These are phyloP conservation scores for Cettia cetti DNA, from an alignment of 2,113 vertebrate genomes.

Conservation along the genomic window DNA sequence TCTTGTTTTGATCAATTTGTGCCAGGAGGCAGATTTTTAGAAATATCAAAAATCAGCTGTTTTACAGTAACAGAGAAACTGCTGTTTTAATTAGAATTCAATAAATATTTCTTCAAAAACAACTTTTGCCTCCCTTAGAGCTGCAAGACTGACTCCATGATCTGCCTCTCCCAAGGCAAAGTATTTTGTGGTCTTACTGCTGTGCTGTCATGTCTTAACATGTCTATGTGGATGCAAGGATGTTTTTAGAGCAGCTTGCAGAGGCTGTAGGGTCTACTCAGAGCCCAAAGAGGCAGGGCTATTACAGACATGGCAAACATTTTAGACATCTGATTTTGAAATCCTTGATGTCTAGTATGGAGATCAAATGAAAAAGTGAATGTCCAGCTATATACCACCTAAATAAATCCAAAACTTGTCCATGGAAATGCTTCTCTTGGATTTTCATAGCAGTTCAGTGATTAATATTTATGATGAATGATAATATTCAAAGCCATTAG, in stretches of 20 bases:
- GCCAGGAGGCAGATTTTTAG: neutral
- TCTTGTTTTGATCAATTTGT: neutral
- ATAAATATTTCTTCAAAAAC: neutral
- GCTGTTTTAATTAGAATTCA: neutral
- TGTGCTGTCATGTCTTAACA: neutral
- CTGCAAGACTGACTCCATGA: neutral
- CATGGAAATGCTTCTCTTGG: neutral
- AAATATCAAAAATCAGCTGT: neutral
- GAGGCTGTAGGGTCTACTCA: neutral
- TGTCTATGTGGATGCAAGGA: neutral
- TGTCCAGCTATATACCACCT: neutral
- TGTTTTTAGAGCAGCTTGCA: slow-evolving; percentile 21
- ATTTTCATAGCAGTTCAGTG: neutral
- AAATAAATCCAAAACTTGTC: neutral
- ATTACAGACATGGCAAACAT: slow-evolving; percentile 6
- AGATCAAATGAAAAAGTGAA: neutral
- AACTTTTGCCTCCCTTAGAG: neutral
- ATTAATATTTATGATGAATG: neutral
- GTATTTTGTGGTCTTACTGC: neutral
- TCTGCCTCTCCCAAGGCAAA: neutral
- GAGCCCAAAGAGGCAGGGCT: neutral
- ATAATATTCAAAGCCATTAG: neutral
- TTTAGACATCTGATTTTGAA: slow-evolving; percentile 17
- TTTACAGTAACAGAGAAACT: neutral
- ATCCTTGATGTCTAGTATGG: neutral